These are phyloP conservation scores for Synchiropus splendidus DNA, from an alignment of 2,113 vertebrate species.

Conservation along the genomic window DNA sequence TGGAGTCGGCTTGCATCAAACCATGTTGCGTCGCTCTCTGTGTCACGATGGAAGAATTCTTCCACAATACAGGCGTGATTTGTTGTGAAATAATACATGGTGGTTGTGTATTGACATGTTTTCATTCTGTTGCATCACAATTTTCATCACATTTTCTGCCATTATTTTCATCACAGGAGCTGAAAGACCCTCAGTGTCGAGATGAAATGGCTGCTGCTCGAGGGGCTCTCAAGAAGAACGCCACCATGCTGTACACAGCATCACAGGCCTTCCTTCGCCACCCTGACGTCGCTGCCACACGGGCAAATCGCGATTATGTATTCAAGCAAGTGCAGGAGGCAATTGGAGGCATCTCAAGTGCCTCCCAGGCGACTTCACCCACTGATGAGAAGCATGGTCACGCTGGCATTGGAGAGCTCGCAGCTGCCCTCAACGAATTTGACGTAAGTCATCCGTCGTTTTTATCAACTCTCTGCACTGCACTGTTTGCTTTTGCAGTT, in stretches of 20 bases:
- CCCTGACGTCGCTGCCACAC: constrained; percentile 89
- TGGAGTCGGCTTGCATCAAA: too few relatives aligned
- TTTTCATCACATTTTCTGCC: too few relatives aligned
- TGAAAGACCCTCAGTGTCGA: constrained; percentile 94
- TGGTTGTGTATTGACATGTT: too few relatives aligned
- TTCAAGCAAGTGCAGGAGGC: constrained; percentile 99
- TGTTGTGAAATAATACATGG: too few relatives aligned
- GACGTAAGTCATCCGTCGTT: constrained; percentile 75
- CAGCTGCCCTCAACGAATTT: constrained; percentile 95
- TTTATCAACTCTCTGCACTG: background rate
- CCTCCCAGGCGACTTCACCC: constrained; percentile 91
- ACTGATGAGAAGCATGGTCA: constrained; percentile 93
- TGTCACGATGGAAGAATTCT: too few relatives aligned
- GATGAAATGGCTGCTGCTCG: constrained; percentile 97
- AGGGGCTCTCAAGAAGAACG: constrained; percentile 95
- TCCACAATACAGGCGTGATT: too few relatives aligned
- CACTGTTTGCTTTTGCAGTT: too few relatives aligned
- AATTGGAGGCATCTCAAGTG: constrained; percentile 90
- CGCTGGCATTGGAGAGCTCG: constrained; percentile 92
- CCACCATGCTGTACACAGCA: constrained; percentile 95
- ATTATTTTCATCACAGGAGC: constrained; percentile 76
- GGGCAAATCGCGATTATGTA: constrained; percentile 95
- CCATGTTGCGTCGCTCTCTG: too few relatives aligned
- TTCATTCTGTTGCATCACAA: too few relatives aligned
- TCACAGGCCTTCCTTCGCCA: constrained; percentile 96